Evolutionary conservation across 2,797 vertebrate species (phyloP).

Genomic region (Chelonia mydas): DNA sequence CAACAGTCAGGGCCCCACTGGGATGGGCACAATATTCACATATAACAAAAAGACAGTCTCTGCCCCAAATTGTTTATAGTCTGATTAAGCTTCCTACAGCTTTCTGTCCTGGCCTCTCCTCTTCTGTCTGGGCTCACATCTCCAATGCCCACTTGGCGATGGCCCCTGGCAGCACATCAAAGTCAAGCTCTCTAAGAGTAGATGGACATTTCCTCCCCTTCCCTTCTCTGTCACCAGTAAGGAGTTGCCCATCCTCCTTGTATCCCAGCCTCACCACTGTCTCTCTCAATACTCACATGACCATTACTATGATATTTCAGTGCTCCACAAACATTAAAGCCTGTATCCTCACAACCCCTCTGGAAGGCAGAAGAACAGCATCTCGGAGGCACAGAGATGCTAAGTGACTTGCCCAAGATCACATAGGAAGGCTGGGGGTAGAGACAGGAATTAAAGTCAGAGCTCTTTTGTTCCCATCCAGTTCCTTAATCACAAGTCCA

Average conservation of each 20-base stretch:
- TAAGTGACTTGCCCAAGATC: background rate
- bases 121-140: background rate
- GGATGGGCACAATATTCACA: background rate
- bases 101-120: background rate
- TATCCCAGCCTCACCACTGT: background rate
- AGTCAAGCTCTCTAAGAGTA: background rate
- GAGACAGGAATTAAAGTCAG: background rate
- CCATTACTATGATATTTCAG: background rate
- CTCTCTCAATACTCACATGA: slow-evolving; percentile 36
- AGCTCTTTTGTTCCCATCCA: background rate
- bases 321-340: background rate
- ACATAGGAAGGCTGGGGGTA: background rate
- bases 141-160: background rate
- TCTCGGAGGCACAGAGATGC: background rate
- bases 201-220: background rate
- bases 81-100: background rate
- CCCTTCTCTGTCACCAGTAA: background rate
- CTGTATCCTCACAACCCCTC: background rate
- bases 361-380: background rate
- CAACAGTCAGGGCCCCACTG: background rate
- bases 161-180: background rate
- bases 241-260: slow-evolving; percentile 11
- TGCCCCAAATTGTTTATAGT: background rate
- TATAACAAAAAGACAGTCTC: rapidly evolving
- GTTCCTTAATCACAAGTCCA: background rate